A percentile compares a stretch with the other conserved stretches of the same genome.
Conservation (phyloP, 2,888 invertebrate species). For the Eilema caniola region DNA sequence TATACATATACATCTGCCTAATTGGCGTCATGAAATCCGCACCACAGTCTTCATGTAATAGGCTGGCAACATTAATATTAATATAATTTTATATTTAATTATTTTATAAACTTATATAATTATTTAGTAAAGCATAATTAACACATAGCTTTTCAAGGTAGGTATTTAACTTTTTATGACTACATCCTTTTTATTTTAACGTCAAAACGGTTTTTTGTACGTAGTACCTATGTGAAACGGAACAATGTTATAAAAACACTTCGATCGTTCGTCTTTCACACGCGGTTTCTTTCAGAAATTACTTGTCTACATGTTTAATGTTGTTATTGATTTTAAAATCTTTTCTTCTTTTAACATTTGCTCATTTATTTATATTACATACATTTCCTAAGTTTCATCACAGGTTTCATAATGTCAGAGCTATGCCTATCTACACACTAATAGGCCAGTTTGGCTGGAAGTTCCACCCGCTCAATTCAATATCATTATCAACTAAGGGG, state of each 20-base stretch:
- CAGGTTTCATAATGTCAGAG: background rate
- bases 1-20: background rate
- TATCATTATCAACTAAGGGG: no score
- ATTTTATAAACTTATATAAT: slow-evolving; percentile 7
- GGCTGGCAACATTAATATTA: background rate
- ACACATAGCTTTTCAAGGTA: slow-evolving; percentile 2
- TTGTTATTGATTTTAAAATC: background rate
- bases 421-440: background rate
- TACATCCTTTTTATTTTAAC: slow-evolving; percentile 4
- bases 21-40: slow-evolving; percentile 7
- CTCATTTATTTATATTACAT: background rate
- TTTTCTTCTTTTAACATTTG: no score
- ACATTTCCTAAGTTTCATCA: background rate
- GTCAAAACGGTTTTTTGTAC: background rate
- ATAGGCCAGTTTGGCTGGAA: background rate
- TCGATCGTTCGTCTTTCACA: background rate
- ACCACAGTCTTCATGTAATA: slow-evolving; percentile 9
- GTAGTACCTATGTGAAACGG: background rate
- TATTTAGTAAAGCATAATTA: slow-evolving; percentile 2
- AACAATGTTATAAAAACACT: background rate
- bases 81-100: slow-evolving; percentile 9
- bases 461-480: no score
- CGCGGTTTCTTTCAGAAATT: background rate
- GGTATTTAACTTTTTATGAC: slow-evolving; percentile 6
- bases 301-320: background rate